Base-by-base conservation (phyloP, 2,797 vertebrate genomes). In the Petrocephalus sullivani region DNA sequence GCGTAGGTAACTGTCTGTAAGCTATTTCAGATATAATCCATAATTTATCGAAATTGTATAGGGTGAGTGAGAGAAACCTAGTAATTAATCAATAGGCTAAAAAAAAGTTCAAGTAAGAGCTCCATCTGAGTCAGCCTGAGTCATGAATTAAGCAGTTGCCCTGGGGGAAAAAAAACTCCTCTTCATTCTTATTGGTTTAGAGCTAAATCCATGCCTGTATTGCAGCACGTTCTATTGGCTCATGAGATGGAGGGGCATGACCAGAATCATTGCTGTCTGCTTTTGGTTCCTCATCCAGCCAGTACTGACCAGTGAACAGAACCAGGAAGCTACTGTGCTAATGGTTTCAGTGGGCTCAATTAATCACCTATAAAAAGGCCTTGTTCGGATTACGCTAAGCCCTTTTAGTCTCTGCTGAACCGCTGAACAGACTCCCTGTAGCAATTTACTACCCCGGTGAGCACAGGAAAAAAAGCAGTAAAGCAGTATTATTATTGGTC, bases 81-180 rank as follows among this genome's bases (percentile, higher is more conserved):
- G 82, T 33, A 28, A 56, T 84, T 53, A 84, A 56, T 84, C 82
- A 84, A 84, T 84, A 84, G 21, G 9, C 33, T 84, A 84, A 54
- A 84, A 81, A 4, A 28, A 28, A 54, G 46, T 19, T 83, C 46
- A 53, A 9, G 8, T 1, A 23, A 56, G 49, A 49, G 51, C 82
- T 19, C 12, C 3, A 4, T 84, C 21, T 56, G 82, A 6, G 49
- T 84, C 51, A 56, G 46, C 51, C 82, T 84, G 46, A 84, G 82
- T 84, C 82, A 23, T 28, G 49, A 53, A 23, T 83, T 83, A 83
- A 51, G 49, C 46, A 53, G n/a, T 6, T 56, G 54, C 49, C 7
- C 23, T 84, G 49, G 21, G 21, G 28, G 21, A 83, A 14, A 83
- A 33, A 53, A 14, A 23, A 14, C 7, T 21, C 28, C 37, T 54